phyloP scores from a whole-genome alignment of 2,888 invertebrate species.

The Dolomedes plantarius region DNA sequence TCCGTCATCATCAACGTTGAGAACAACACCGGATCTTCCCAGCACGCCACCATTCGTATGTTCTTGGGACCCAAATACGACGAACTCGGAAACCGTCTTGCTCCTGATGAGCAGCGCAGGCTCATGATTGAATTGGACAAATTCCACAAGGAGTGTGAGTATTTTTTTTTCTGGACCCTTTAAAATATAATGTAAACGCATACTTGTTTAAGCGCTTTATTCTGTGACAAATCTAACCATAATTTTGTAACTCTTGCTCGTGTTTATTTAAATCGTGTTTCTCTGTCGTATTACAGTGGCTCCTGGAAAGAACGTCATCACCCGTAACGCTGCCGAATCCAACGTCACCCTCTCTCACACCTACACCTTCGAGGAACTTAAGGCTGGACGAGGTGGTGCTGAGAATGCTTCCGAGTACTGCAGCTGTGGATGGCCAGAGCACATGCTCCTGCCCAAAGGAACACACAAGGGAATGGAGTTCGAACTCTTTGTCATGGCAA shows the following conservation, averaged over 20 bases:
- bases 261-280: too few species aligned
- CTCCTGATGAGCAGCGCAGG: conserved; percentile 81
- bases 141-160: conserved; percentile 82
- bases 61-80: conserved; percentile 84
- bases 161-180: too few species aligned
- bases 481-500: conserved; percentile 87
- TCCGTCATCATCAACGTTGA: conserved; percentile 79
- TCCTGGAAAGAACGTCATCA: conserved; percentile 80
- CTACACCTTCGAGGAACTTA: conserved; percentile 84
- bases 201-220: too few species aligned
- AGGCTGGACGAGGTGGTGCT: conserved; percentile 47
- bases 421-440: conserved; percentile 92
- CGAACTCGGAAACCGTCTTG: conserved; percentile 82
- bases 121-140: conserved; percentile 86
- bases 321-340: conserved; percentile 83
- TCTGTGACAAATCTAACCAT: too few species aligned
- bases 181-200: too few species aligned
- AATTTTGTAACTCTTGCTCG: too few species aligned
- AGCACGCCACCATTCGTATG: conserved; percentile 83
- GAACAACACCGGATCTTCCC: conserved; percentile 76
- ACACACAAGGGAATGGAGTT: conserved; percentile 82
- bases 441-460: conserved; percentile 87
- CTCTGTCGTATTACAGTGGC: conserved; percentile 79
- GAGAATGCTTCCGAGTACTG: conserved; percentile 80
- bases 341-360: conserved; percentile 90